Evolutionary conservation across 2,113 vertebrate genomes (phyloP).

Genomic region (Sus scrofa): T2T-Sscrofa CM000817.6:128874501-128875000

Average conservation of each 20-base stretch:
- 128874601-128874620: background rate
- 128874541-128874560: background rate
- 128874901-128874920: too few species aligned
- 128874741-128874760: background rate
- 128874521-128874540: background rate
- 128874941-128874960: too few species aligned
- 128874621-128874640: background rate
- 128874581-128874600: background rate
- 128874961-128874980: too few species aligned
- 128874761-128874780: conserved; percentile 7
- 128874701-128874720: background rate
- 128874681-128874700: background rate
- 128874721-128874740: background rate
- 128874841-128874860: too few species aligned
- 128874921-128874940: too few species aligned
- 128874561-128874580: background rate
- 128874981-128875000: too few species aligned
- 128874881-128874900: too few species aligned
- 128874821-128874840: too few species aligned
- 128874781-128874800: too few species aligned
- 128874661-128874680: background rate
- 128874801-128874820: too few species aligned
- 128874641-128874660: background rate
- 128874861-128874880: too few species aligned
- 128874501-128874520: background rate